phyloP scores from a whole-genome alignment of 1,140 invertebrate genomes.

The Drosophila ercepeae region DNA sequence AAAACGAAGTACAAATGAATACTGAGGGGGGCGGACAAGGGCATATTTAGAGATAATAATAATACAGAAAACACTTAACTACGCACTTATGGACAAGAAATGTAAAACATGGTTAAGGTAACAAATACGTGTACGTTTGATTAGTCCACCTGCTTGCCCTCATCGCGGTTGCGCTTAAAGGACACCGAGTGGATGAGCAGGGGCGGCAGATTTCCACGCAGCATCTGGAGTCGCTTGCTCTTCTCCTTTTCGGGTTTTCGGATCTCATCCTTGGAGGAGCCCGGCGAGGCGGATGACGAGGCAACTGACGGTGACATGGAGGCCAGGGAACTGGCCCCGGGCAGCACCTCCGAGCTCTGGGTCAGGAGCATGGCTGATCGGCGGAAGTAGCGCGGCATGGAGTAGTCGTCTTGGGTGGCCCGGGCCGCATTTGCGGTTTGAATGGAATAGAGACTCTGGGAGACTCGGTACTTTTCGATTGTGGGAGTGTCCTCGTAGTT shows the following conservation, averaged over 20 bases:
- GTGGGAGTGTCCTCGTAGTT: constrained; percentile 83
- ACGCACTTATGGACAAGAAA: constrained; percentile 5
- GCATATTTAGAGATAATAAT: not conserved
- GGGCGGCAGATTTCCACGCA: constrained; percentile 77
- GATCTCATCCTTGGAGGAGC: constrained; percentile 62
- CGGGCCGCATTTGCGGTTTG: constrained; percentile 77
- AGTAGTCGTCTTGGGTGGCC: constrained; percentile 72
- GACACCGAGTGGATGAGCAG: constrained; percentile 80
- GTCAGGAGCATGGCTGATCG: constrained; percentile 70
- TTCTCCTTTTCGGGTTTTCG: constrained; percentile 69
- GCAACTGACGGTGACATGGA: constrained; percentile 54
- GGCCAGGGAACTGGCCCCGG: constrained; percentile 46
- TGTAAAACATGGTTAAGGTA: constrained; percentile 13
- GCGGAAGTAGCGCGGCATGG: constrained; percentile 82
- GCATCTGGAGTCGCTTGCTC: constrained; percentile 77
- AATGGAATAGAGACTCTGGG: constrained; percentile 79
- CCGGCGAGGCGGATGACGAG: constrained; percentile 47
- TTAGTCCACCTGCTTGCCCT: constrained; percentile 71
- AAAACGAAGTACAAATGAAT: constrained; percentile 34
- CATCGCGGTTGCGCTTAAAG: constrained; percentile 77
- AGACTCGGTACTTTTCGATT: constrained; percentile 83
- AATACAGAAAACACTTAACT: constrained; percentile 15
- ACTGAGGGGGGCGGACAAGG: constrained; percentile 24
- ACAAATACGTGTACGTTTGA: constrained; percentile 13
- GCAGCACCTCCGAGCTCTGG: constrained; percentile 73